Conservation (phyloP, 2,888 invertebrate genomes). For the Himalopsyche japonica region DNA sequence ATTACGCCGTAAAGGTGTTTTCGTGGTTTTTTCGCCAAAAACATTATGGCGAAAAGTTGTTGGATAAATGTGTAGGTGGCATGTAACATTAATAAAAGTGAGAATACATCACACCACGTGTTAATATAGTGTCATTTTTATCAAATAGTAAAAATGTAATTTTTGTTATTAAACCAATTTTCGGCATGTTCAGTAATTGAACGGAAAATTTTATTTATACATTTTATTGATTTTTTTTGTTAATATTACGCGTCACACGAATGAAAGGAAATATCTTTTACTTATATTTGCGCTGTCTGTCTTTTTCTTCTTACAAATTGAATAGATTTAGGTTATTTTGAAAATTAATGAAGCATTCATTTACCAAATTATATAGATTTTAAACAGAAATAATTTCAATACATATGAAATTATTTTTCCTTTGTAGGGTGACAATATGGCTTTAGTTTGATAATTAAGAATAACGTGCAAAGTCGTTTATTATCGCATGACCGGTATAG, state of each 20-base stretch:
- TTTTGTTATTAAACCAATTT: not conserved
- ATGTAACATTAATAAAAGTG: not conserved
- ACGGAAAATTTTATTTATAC: not conserved
- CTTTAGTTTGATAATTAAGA: no score
- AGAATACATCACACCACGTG: not conserved
- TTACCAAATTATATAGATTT: no score
- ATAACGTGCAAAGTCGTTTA: no score
- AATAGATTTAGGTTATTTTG: no score
- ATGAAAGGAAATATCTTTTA: not conserved
- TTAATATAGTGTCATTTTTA: not conserved
- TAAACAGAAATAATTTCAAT: no score
- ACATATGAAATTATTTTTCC: no score
- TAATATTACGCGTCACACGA: not conserved
- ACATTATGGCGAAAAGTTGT: not conserved
- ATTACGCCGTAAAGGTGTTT: not conserved
- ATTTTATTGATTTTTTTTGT: not conserved
- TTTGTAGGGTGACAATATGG: no score
- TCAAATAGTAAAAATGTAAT: not conserved
- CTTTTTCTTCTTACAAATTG: no score
- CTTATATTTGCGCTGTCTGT: no score
- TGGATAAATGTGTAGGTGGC: not conserved
- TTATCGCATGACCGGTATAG: no score
- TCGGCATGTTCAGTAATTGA: not conserved
- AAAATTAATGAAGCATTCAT: no score
- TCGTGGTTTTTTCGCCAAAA: not conserved